Evolutionary conservation across 2,888 invertebrate genomes (phyloP).

Genomic region (Acleris literana): DNA sequence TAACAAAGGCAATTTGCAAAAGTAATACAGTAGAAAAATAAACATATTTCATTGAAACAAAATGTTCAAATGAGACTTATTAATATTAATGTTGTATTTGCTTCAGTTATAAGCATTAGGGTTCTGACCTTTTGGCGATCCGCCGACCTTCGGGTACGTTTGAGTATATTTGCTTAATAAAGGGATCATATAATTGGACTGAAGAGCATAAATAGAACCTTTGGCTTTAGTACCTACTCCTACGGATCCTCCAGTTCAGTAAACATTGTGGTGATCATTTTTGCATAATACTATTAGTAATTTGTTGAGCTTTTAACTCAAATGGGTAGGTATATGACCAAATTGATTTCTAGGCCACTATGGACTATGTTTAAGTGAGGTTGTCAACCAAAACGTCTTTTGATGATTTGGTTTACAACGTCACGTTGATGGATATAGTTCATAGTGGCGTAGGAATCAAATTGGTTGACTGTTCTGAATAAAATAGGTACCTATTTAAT

Average conservation of each 20-base stretch:
- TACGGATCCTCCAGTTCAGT: slow-evolving; percentile 11
- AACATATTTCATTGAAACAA: too few species aligned
- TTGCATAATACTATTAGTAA: background rate
- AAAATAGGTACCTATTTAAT: too few species aligned
- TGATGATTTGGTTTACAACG: too few species aligned
- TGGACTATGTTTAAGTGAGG: too few species aligned
- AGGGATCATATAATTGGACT: slow-evolving; percentile 28
- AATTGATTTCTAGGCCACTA: too few species aligned
- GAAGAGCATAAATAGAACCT: slow-evolving; percentile 16
- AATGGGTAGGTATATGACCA: too few species aligned
- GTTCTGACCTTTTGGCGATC: slow-evolving; percentile 20
- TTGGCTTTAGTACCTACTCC: slow-evolving; percentile 5
- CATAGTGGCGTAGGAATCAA: too few species aligned
- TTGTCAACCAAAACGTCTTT: too few species aligned
- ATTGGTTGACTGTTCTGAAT: too few species aligned
- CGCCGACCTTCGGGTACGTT: slow-evolving; percentile 6
- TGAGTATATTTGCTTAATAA: slow-evolving; percentile 28
- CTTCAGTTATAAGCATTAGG: slow-evolving; percentile 12
- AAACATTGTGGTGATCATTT: slow-evolving; percentile 5
- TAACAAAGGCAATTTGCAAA: background rate
- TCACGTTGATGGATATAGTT: too few species aligned
- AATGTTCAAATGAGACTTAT: background rate
- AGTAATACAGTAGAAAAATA: background rate
- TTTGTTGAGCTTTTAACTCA: too few species aligned
- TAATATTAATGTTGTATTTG: background rate